Evolutionary conservation across 2,797 vertebrate genomes (phyloP).

Genomic region (Acipenser transmontanus): DNA sequence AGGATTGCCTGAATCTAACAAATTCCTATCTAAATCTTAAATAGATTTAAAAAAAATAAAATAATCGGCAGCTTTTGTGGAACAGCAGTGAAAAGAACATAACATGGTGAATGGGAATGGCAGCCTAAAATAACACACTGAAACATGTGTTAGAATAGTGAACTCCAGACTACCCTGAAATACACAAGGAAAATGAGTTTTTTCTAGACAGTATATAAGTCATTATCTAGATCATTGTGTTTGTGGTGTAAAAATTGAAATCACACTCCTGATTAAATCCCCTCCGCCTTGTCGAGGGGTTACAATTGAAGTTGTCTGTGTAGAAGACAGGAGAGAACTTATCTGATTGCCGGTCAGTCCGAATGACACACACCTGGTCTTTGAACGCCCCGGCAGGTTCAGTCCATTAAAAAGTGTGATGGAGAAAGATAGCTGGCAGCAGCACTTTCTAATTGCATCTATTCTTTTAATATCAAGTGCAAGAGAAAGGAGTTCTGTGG

Average conservation of each 20-base stretch:
- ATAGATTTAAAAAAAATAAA: no score
- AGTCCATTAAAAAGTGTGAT: not conserved
- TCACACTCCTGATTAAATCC: not conserved
- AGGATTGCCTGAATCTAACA: no score
- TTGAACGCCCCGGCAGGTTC: not conserved
- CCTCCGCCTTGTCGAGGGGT: not conserved
- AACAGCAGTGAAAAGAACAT: no score
- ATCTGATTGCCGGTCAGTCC: not conserved
- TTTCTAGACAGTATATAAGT: not conserved
- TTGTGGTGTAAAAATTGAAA: conserved; percentile 2
- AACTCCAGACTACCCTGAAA: not conserved
- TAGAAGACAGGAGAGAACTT: not conserved
- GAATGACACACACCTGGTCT: not conserved
- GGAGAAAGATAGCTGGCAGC: not conserved
- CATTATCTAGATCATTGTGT: not conserved
- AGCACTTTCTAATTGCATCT: not conserved
- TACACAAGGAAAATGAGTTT: no score
- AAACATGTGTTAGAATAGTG: not conserved
- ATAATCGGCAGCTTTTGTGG: no score
- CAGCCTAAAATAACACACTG: not conserved
- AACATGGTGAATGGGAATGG: no score
- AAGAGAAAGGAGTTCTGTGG: not conserved
- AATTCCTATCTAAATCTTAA: no score
- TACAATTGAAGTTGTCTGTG: not conserved
- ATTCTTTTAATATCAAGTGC: not conserved